Percentiles rank a stretch among this genome's conserved stretches.
Conservation (phyloP, 2,113 vertebrate genomes). For the Stigmatopora nigra region DNA sequence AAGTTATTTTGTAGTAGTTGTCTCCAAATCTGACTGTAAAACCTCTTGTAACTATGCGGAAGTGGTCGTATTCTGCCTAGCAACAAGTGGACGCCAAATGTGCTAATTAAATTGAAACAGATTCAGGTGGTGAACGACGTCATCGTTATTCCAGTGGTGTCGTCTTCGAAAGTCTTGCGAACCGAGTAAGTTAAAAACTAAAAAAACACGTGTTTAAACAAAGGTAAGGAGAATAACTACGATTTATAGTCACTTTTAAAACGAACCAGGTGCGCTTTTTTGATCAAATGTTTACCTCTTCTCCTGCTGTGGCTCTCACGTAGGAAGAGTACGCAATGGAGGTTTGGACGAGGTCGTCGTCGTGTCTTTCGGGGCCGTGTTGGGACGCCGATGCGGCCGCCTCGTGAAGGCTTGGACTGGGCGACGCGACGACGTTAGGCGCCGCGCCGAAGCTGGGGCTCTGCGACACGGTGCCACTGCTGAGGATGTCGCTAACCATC, state of each 20-base stretch:
- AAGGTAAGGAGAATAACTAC: neutral
- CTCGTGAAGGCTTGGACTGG: slow-evolving; percentile 62
- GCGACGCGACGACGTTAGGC: slow-evolving; percentile 36
- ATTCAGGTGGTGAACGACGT: neutral
- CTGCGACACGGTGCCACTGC: slow-evolving; percentile 67
- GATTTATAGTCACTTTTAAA: neutral
- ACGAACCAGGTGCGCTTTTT: neutral
- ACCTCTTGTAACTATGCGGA: neutral
- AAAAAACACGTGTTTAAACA: neutral
- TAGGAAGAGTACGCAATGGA: slow-evolving; percentile 66
- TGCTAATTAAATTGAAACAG: neutral
- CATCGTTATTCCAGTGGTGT: neutral
- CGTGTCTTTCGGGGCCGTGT: slow-evolving; percentile 53
- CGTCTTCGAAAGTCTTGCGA: neutral
- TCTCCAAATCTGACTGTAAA: too few relatives aligned
- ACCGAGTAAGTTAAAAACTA: neutral
- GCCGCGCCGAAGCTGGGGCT: slow-evolving; percentile 71
- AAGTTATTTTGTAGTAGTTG: too few relatives aligned
- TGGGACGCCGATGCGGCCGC: slow-evolving; percentile 22
- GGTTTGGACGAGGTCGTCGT: slow-evolving; percentile 61
- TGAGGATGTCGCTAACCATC: slow-evolving; percentile 73
- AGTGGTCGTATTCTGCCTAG: neutral
- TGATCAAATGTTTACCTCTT: slow-evolving; percentile 56
- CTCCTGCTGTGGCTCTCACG: slow-evolving; percentile 62
- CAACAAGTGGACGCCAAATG: neutral